These are phyloP conservation scores for Drosophila saltans DNA, from an alignment of 1,140 invertebrate genomes.

Conservation along the genomic window DNA sequence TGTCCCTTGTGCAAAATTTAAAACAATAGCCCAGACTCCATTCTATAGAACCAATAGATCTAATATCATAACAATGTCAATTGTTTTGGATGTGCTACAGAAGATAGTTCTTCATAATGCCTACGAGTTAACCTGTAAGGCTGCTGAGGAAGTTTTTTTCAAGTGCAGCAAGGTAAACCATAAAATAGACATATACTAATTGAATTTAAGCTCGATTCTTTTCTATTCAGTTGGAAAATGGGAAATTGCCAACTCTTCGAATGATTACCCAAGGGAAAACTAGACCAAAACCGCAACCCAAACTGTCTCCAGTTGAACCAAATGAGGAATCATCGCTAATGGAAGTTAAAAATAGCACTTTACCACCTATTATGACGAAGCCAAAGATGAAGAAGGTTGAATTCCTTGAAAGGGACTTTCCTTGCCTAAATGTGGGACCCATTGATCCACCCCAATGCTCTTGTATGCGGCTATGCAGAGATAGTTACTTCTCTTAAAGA, in stretches of 20 bases:
- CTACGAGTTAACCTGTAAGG: constrained; percentile 42
- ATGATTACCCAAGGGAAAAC: neutral
- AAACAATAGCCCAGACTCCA: constrained; percentile 30
- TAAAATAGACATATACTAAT: neutral
- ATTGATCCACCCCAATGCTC: constrained; percentile 57
- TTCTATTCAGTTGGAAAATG: neutral
- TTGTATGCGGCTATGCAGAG: constrained; percentile 53
- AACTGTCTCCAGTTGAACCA: neutral
- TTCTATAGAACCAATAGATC: no score
- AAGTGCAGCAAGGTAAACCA: constrained; percentile 40
- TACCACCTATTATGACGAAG: neutral
- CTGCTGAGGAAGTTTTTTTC: constrained; percentile 17
- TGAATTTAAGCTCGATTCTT: neutral
- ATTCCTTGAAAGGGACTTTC: constrained; percentile 15
- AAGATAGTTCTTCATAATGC: constrained; percentile 50
- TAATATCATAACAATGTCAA: constrained; percentile 39
- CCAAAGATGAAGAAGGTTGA: neutral
- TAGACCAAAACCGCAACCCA: neutral
- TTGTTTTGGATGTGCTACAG: constrained; percentile 59
- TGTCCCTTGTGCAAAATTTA: neutral
- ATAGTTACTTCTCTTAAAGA: constrained; percentile 63
- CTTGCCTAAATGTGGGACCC: constrained; percentile 32
- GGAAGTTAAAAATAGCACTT: neutral
- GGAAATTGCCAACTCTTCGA: neutral
- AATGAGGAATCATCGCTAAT: neutral